phyloP scores from a whole-genome alignment of 1,140 invertebrate genomes.

The Aphis craccivora region DNA sequence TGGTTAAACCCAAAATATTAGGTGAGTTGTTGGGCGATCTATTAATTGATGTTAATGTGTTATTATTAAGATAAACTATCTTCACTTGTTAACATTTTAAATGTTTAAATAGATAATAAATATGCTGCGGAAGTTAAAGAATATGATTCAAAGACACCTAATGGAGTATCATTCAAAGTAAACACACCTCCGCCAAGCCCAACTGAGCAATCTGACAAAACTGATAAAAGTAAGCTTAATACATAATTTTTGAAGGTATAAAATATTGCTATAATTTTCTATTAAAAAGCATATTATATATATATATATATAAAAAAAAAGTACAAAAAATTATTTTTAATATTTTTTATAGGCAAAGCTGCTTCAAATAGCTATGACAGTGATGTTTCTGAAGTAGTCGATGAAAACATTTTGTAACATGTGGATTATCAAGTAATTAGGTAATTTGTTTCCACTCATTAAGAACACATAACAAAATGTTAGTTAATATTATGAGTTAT shows the following conservation, averaged over 20 bases:
- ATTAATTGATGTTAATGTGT: not conserved
- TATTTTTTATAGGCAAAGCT: not conserved
- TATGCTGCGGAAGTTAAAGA: conserved; percentile 53
- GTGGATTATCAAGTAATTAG: not conserved
- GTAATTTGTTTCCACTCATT: not conserved
- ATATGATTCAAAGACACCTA: conserved; percentile 5
- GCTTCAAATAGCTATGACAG: not conserved
- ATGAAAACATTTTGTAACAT: not conserved
- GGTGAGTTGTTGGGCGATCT: not conserved
- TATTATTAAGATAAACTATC: not conserved
- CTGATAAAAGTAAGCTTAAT: conserved; percentile 12
- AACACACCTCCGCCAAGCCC: conserved; percentile 5
- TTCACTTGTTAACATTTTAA: not conserved
- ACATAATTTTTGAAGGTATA: not conserved
- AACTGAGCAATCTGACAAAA: not conserved
- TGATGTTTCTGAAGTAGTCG: conserved; percentile 2
- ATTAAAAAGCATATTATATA: too few relatives aligned
- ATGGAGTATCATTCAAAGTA: not conserved
- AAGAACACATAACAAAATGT: not conserved
- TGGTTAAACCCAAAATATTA: not conserved
- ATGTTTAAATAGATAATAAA: conserved; percentile 37
- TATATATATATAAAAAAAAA: too few relatives aligned
- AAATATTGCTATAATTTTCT: too few relatives aligned
- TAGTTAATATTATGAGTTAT: conserved; percentile 21
- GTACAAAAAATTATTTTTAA: not conserved